Conservation (phyloP, 2,113 vertebrate species). For the Syngnathoides biaculeatus region DNA sequence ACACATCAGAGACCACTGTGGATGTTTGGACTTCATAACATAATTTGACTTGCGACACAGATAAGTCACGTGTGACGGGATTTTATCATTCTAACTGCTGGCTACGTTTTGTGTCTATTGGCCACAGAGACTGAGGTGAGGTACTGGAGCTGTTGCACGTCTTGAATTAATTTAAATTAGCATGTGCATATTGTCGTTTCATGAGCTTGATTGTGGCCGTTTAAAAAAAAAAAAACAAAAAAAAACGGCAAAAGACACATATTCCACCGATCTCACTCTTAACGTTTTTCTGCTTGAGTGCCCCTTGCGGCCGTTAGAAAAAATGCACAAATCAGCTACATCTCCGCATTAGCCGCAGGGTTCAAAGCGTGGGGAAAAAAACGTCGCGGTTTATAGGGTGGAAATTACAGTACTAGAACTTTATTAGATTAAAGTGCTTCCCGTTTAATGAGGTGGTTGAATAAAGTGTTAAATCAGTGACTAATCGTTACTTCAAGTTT, state of each 20-base stretch:
- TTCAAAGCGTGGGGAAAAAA: too few relatives aligned
- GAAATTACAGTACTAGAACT: neutral
- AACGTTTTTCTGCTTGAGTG: too few relatives aligned
- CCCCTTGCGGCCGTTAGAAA: too few relatives aligned
- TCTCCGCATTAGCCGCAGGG: too few relatives aligned
- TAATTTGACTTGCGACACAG: neutral
- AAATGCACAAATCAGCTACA: too few relatives aligned
- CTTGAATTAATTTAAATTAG: conserved; percentile 10
- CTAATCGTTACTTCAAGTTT: conserved; percentile 51
- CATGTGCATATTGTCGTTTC: neutral
- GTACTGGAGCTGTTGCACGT: conserved; percentile 3
- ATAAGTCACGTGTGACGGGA: neutral
- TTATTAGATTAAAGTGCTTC: neutral
- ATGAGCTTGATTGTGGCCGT: conserved; percentile 14
- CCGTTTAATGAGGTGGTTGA: neutral
- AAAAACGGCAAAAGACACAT: too few relatives aligned
- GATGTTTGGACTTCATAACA: conserved; percentile 13
- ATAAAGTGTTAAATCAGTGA: conserved; percentile 17
- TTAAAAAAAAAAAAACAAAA: too few relatives aligned
- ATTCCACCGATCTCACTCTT: too few relatives aligned
- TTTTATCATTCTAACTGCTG: conserved; percentile 14
- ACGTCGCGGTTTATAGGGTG: too few relatives aligned
- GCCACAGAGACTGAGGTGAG: conserved; percentile 1
- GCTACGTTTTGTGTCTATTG: neutral
- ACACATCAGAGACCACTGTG: neutral